Evolutionary conservation across 1,140 invertebrate species (phyloP).

Genomic region (Cydia amplana): DNA sequence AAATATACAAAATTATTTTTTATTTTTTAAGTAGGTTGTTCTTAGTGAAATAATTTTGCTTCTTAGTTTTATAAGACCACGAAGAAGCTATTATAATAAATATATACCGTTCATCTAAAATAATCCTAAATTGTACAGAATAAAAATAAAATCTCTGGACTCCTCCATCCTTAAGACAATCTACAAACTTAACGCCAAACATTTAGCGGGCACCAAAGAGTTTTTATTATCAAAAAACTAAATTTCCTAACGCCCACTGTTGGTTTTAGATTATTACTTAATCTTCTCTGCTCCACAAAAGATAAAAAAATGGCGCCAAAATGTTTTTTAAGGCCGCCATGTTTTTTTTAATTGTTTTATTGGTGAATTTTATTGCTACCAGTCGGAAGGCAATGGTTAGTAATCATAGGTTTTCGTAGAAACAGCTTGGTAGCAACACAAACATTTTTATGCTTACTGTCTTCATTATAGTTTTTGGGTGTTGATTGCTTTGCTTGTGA

Average conservation of each 20-base stretch:
- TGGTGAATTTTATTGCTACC: conserved; percentile 47
- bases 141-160: background rate
- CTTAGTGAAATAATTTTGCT: too few species aligned
- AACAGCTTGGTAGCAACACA: conserved; percentile 12
- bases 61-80: too few species aligned
- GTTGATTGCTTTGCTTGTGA: too few species aligned
- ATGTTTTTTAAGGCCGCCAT: conserved; percentile 42
- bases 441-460: conserved; percentile 14
- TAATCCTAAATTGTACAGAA: too few species aligned
- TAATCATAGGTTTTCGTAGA: conserved; percentile 32
- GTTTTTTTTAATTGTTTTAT: conserved; percentile 45
- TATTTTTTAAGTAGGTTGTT: background rate
- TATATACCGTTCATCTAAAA: too few species aligned
- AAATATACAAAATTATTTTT: background rate
- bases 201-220: conserved; percentile 50
- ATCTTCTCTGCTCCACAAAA: conserved; percentile 45
- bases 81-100: too few species aligned
- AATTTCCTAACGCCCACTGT: conserved; percentile 56
- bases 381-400: conserved; percentile 30
- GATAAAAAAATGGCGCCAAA: conserved; percentile 53
- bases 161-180: background rate
- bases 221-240: conserved; percentile 43
- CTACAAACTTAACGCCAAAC: conserved; percentile 15
- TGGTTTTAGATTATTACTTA: conserved; percentile 63
- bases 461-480: background rate